These are phyloP conservation scores for Saimiri boliviensis DNA, from an alignment of 2,113 vertebrate genomes.

Conservation along the genomic window DNA sequence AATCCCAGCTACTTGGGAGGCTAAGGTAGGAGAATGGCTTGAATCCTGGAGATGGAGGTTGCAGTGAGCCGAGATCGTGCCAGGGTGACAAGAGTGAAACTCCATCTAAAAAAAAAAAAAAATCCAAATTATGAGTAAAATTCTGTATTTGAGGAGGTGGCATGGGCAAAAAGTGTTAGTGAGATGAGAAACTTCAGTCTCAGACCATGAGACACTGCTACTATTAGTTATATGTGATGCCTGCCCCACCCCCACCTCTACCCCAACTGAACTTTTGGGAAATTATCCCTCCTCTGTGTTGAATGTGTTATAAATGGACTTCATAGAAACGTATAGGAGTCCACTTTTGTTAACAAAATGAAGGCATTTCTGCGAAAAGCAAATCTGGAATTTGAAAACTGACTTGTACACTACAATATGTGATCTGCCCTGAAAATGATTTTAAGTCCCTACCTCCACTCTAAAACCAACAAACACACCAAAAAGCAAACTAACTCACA, in stretches of 20 bases:
- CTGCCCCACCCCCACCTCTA: neutral
- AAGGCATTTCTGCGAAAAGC: conserved; percentile 27
- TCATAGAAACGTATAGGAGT: conserved; percentile 43
- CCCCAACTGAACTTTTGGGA: neutral
- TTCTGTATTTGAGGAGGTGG: neutral
- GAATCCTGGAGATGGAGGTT: no score
- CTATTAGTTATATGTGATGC: neutral
- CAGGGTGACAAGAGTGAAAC: no score
- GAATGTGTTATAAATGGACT: conserved; percentile 35
- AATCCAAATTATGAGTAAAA: conserved; percentile 45
- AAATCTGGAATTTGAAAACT: conserved; percentile 56
- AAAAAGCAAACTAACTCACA: conserved; percentile 53
- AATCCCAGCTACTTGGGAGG: no score
- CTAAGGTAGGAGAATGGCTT: no score
- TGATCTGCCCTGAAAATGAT: neutral
- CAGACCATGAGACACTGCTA: neutral
- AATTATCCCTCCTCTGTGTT: conserved; percentile 30
- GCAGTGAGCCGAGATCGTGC: no score
- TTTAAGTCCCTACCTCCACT: conserved; percentile 46
- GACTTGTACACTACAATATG: conserved; percentile 6
- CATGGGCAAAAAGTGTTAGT: conserved; percentile 20
- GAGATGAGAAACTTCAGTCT: conserved; percentile 13
- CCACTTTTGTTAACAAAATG: conserved; percentile 48
- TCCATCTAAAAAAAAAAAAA: no score
- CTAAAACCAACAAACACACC: conserved; percentile 25